Conservation (phyloP, 2,888 invertebrate genomes). For the Dorcus hopei region DNA sequence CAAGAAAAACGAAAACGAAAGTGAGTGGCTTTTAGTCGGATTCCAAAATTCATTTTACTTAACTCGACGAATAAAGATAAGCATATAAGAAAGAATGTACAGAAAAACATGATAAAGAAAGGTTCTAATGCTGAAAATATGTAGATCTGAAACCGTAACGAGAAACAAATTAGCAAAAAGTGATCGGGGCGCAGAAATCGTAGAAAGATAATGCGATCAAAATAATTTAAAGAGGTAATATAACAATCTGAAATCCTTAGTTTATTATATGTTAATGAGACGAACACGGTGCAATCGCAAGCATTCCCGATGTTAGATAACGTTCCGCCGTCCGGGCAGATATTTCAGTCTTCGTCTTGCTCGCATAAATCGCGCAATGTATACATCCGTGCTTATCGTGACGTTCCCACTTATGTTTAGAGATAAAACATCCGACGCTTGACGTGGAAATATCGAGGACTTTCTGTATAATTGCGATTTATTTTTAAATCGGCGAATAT, state of each 20-base stretch:
- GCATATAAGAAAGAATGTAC: neutral
- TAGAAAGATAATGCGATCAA: constrained; percentile 19
- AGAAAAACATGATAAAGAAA: too few species aligned
- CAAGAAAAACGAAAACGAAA: too few species aligned
- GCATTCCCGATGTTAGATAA: constrained; percentile 28
- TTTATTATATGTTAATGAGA: constrained; percentile 31
- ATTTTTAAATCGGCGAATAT: constrained; percentile 24
- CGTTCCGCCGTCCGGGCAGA: constrained; percentile 9
- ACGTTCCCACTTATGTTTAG: constrained; percentile 23
- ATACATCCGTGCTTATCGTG: constrained; percentile 18
- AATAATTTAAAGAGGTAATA: constrained; percentile 22
- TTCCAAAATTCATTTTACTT: neutral
- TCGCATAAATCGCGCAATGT: constrained; percentile 4
- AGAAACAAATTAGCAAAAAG: constrained; percentile 3
- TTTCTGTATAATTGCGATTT: constrained; percentile 30
- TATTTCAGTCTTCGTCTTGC: constrained; percentile 13
- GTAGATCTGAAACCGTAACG: neutral
- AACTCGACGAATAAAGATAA: neutral
- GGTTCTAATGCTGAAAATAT: too few species aligned
- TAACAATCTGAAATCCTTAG: constrained; percentile 22
- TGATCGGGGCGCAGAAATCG: neutral
- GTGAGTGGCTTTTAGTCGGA: constrained; percentile 2
- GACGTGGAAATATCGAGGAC: constrained; percentile 27
- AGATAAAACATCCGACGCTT: constrained; percentile 24
- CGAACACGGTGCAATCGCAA: constrained; percentile 26